Base-by-base conservation (phyloP, 2,888 invertebrate species). In the Parochlus steinenii region DNA sequence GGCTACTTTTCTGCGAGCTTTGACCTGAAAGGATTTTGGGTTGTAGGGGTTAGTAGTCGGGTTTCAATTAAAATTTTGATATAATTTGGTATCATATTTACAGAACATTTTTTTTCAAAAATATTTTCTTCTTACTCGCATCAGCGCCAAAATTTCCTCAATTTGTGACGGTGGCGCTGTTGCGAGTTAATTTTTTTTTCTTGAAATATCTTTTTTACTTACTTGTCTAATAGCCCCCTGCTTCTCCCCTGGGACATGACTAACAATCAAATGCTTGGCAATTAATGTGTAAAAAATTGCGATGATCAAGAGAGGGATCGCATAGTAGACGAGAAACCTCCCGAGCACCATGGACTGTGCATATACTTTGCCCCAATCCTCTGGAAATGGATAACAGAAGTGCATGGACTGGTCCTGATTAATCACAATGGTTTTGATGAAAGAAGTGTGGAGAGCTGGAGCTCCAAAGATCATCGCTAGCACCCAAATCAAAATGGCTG, bases 261-360 rank as follows among this genome's bases (percentile, higher is more conserved):
- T 71, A 5, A 85, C 80, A 44, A 90, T 71, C 32, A 93, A 65
- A 48, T 83, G 78, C 3, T 77, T 64, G 1, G 92, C 90, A 80
- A 92, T 93, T 46, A 87, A 61, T 24, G 78, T 65, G 63, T 93
- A 92, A 64, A 90, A 92, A 33, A 76, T 63, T 0, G 77, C 77
- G 47, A 92, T 90, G 41, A 89, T 71, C n/a, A 71, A 58, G 45
- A 92, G 60, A 0, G 92, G 92, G 23, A 90, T 61, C 3, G 81
- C 71, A 58, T 92, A 92, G 63, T 86, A 87, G 34, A 87, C 64
- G 36, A 87, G 61, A 48, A 75, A 75, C 31, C 69, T 62, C 42
- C 69, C 54, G 43, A 78, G 55, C n/a, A 82, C 70, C 57, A 78
- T 67, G 24, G 61, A 56, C 34, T 67, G 65, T 1, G 77, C 71